phyloP scores from a whole-genome alignment of 2,113 vertebrate species.

The Jacana jacana region DNA sequence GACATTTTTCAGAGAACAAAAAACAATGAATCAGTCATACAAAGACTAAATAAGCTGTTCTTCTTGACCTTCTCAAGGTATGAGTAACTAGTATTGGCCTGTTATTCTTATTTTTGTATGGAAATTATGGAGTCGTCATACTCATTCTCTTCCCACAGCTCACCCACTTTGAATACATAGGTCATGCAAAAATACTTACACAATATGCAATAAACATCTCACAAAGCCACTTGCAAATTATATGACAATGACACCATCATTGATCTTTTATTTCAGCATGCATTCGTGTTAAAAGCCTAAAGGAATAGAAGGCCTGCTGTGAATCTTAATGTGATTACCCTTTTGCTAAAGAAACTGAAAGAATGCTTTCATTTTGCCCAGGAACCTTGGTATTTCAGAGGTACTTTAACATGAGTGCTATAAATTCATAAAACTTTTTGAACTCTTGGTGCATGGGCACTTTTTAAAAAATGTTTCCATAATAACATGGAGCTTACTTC shows the following conservation, averaged over 20 bases:
- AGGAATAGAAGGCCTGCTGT: background rate
- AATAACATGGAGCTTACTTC: background rate
- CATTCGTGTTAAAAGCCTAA: background rate
- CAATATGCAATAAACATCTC: background rate
- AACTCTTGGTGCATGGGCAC: background rate
- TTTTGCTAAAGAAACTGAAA: background rate
- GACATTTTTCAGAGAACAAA: background rate
- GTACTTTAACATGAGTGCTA: background rate
- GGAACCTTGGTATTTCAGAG: background rate
- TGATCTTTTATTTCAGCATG: background rate
- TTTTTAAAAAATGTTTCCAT: background rate
- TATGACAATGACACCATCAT: background rate
- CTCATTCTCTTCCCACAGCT: background rate
- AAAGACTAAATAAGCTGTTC: background rate
- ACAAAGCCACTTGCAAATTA: background rate
- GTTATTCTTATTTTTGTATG: background rate
- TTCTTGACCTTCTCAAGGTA: background rate
- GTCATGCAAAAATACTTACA: background rate
- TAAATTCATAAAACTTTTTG: background rate
- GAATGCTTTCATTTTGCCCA: background rate
- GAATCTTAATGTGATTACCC: background rate
- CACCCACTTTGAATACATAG: background rate
- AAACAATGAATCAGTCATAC: background rate
- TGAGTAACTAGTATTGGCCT: conserved; percentile 20
- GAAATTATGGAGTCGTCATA: background rate